phyloP scores from a whole-genome alignment of 2,113 vertebrate genomes.

The Eudyptes chrysolophus region DNA sequence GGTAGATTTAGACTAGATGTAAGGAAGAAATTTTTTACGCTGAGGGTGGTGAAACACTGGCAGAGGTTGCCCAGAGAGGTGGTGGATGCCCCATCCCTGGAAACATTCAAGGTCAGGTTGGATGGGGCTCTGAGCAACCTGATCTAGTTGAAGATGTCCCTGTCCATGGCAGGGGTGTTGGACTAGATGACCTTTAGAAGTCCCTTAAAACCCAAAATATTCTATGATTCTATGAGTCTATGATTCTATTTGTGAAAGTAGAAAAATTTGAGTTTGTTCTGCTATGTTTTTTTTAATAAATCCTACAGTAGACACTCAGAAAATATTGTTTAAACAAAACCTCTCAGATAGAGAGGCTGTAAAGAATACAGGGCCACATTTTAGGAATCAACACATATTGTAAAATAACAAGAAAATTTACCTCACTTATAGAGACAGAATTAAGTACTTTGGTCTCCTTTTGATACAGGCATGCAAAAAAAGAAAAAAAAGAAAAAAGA shows the following conservation, averaged over 20 bases:
- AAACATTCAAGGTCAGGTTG: not conserved
- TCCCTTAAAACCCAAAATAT: not conserved
- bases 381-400: not conserved
- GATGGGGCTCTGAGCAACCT: not conserved
- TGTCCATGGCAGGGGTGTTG: not conserved
- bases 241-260: not conserved
- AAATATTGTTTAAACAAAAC: not conserved
- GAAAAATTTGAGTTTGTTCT: not conserved
- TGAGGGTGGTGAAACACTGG: not conserved
- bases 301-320: not conserved
- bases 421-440: not conserved
- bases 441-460: not conserved
- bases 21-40: accelerated
- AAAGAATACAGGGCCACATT: not conserved
- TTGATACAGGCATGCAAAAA: not conserved
- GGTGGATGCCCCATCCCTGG: accelerated
- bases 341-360: not conserved
- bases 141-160: not conserved
- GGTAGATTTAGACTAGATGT: not conserved
- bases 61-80: not conserved
- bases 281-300: not conserved
- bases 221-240: not conserved
- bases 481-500: not conserved
- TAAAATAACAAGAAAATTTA: not conserved
- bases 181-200: not conserved